These are phyloP conservation scores for Athalia cordata DNA, from an alignment of 2,888 invertebrate species.

Conservation along the genomic window DNA sequence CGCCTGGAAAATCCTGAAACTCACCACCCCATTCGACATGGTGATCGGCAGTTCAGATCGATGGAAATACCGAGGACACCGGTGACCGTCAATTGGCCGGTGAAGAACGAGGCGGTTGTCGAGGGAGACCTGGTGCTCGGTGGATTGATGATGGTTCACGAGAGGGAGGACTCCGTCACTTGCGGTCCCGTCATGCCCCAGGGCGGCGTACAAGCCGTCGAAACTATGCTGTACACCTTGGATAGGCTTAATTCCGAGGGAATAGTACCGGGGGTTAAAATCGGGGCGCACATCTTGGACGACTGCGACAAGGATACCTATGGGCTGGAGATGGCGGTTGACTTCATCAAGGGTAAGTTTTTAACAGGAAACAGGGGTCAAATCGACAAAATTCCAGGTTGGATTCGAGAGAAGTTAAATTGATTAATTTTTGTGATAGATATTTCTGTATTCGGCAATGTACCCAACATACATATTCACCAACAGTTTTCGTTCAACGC, in stretches of 20 bases:
- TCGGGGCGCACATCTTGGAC: constrained; percentile 93
- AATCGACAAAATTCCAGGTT: background rate
- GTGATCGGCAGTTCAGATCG: constrained; percentile 62
- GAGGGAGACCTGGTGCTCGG: constrained; percentile 93
- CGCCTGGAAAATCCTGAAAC: constrained; percentile 61
- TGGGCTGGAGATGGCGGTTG: constrained; percentile 95
- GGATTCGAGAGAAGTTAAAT: background rate
- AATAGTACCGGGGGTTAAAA: constrained; percentile 84
- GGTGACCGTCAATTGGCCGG: constrained; percentile 80
- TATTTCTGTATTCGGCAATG: too few species aligned
- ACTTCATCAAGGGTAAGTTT: constrained; percentile 94
- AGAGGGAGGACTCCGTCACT: constrained; percentile 89
- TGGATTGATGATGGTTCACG: constrained; percentile 97
- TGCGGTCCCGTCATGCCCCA: constrained; percentile 97
- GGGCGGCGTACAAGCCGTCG: constrained; percentile 91
- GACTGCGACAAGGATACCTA: constrained; percentile 98
- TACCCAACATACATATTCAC: too few species aligned
- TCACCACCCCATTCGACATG: constrained; percentile 66
- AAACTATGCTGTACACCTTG: constrained; percentile 93
- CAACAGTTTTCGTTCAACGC: too few species aligned
- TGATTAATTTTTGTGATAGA: background rate
- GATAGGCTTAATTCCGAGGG: constrained; percentile 84
- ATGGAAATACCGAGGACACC: constrained; percentile 53
- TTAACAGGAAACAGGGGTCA: background rate
- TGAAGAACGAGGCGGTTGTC: constrained; percentile 89